Conservation (phyloP, 2,113 vertebrate genomes). For the Strigops habroptila region DNA sequence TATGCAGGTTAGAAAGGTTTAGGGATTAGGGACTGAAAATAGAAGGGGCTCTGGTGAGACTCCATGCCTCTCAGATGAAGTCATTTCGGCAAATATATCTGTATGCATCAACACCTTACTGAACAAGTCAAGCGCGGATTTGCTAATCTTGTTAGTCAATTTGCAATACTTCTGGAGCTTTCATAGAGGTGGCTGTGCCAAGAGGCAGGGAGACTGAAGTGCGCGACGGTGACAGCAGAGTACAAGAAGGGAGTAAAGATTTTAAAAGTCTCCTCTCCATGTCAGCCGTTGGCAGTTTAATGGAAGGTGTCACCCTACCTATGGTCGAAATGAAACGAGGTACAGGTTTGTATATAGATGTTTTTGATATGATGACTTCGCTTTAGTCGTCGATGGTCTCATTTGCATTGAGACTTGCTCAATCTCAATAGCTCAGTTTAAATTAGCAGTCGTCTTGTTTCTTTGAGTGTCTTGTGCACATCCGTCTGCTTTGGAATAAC, state of each 20-base stretch:
- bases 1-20: conserved; percentile 35
- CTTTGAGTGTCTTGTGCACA: background rate
- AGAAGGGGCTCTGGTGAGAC: background rate
- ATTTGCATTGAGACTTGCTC: background rate
- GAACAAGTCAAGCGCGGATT: background rate
- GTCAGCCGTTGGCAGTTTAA: background rate
- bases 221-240: background rate
- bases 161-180: conserved; percentile 18
- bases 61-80: conserved; percentile 3
- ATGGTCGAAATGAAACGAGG: rapidly evolving
- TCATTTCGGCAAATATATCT: conserved; percentile 34
- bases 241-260: background rate
- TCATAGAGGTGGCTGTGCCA: background rate
- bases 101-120: conserved; percentile 51
- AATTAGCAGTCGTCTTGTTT: background rate
- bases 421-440: background rate
- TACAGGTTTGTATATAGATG: background rate
- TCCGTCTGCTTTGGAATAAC: background rate
- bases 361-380: background rate
- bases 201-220: background rate
- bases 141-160: conserved; percentile 50
- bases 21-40: conserved; percentile 34
- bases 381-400: background rate
- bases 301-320: background rate
- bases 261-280: background rate